These are phyloP conservation scores for Drosophila mercatorum DNA, from an alignment of 2,888 invertebrate genomes.

Conservation along the genomic window DNA sequence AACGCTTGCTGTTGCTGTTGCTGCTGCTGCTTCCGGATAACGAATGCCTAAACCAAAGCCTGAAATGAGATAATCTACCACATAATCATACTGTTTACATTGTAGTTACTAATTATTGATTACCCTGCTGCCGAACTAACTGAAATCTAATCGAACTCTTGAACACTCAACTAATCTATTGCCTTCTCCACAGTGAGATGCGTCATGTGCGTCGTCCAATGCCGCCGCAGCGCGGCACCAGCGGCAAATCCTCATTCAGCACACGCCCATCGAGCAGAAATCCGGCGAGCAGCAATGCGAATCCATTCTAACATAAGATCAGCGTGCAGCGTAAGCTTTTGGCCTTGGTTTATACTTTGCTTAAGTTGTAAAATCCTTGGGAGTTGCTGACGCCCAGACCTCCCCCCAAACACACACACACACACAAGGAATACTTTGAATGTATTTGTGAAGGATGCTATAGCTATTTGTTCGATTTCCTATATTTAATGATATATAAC, in stretches of 20 bases:
- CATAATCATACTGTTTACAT: neutral
- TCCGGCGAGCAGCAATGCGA: constrained; percentile 85
- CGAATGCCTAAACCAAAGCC: constrained; percentile 43
- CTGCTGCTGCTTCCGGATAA: constrained; percentile 51
- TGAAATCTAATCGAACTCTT: no score
- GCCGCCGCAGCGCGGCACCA: constrained; percentile 86
- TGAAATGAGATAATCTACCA: neutral
- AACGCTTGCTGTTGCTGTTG: constrained; percentile 57
- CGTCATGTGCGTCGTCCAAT: constrained; percentile 88
- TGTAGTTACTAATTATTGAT: neutral
- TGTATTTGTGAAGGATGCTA: constrained; percentile 51
- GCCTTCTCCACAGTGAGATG: constrained; percentile 85
- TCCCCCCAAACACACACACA: neutral
- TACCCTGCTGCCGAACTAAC: constrained; percentile 5
- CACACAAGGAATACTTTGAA: constrained; percentile 31
- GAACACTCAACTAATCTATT: neutral
- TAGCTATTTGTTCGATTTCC: constrained; percentile 48
- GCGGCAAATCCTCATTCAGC: constrained; percentile 86
- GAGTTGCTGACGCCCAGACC: constrained; percentile 12
- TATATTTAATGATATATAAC: constrained; percentile 50
- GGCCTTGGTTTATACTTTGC: constrained; percentile 87
- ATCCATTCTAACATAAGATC: constrained; percentile 88
- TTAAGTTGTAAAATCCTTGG: constrained; percentile 85
- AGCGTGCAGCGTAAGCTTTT: constrained; percentile 86
- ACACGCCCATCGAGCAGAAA: constrained; percentile 86